Base-by-base conservation (phyloP, 2,113 vertebrate species). In the Microtus montanus region DNA sequence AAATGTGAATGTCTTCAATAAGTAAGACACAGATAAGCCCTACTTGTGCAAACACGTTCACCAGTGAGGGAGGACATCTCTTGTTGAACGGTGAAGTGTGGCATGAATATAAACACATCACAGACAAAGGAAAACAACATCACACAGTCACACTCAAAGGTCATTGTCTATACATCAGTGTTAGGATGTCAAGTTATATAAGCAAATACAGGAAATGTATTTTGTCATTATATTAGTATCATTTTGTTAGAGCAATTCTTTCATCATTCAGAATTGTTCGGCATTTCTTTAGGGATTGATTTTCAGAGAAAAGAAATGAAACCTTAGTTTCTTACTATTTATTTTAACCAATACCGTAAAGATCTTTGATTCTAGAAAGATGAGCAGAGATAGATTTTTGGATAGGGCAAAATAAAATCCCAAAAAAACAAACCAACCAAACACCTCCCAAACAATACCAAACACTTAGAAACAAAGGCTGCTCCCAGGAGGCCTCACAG, bases 281-380 rank as follows among this genome's bases (percentile, higher is more conserved):
- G 8, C 13, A 91, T 84, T 91, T 89, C 15, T 91, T 95, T 52
- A 1, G 44, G 24, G 41, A 14, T 44, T 74, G 54, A 12, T 83
- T 95, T 94, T 94, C 13, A 82, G 79, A 95, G 87, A 93, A 61
- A 19, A 79, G 47, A 88, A 70, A 80, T 73, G 86, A 90, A 96
- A 89, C 49, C 86, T 64, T 44, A 73, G 28, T 73, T 38, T 78
- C 35, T 78, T 64, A 79, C 28, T 35, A 41, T 83, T 95, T 93
- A 49, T 35, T 73, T 74, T 58, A 77, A 86, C 15, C 71, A 93
- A 38, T 74, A 11, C 12, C 90, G 5, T 89, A 41, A 90, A 87
- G 61, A 49, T 33, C 7, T 93, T 96, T 95, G 58, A 64, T 77
- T 93, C 86, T 61, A 93, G 61, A 90, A 96, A 96, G 63, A 68